Base-by-base conservation (phyloP, 1,140 invertebrate species). In the Penaeus chinensis region DNA sequence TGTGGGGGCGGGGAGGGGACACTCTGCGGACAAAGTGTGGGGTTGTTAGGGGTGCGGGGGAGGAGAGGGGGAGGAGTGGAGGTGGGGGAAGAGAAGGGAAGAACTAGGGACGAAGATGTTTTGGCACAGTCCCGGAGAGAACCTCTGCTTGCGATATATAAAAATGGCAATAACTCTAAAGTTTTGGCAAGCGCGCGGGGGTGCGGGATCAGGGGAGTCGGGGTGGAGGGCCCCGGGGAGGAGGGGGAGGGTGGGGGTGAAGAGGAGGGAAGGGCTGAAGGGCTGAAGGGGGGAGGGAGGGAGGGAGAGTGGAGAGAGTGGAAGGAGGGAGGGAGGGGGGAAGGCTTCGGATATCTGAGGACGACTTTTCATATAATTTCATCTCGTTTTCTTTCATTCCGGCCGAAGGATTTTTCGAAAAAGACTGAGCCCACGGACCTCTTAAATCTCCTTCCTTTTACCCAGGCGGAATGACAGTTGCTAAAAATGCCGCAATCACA, bases 131-230 rank as follows among this genome's bases (percentile, higher is more conserved):
- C 37, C 60, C 77, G 77, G 77, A 84, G 54, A 62, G 82, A 84
- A 60, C n/a, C 82, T 83, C 65, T 76, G 82, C 82, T 84, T 84
- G 82, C 71, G 69, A 84, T 84, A 84, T 84, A 84, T 84, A 84
- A 84, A 84, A 84, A 84, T 84, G 82, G 47, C 82, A 84, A 84
- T 84, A 84, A 84, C 61, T 84, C 82, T 84, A 60, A 84, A 84
- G 82, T 84, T 84, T 84, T 84, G 82, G 82, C 82, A 84, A 84
- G 82, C 69, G 82, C 69, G 76, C 47, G 71, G 62, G 82, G 54
- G 76, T 42, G 16, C 71, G 69, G 54, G 54, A 69, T 37, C 47
- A 19, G 65, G 37, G 81, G 27, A n/a, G 65, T 0, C 5, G 27
- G 20, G 27, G 24, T 27, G 61, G 54, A 27, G 66, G 47, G 54